Conservation (phyloP, 2,113 vertebrate genomes). For the Alaudala cheleensis region DNA sequence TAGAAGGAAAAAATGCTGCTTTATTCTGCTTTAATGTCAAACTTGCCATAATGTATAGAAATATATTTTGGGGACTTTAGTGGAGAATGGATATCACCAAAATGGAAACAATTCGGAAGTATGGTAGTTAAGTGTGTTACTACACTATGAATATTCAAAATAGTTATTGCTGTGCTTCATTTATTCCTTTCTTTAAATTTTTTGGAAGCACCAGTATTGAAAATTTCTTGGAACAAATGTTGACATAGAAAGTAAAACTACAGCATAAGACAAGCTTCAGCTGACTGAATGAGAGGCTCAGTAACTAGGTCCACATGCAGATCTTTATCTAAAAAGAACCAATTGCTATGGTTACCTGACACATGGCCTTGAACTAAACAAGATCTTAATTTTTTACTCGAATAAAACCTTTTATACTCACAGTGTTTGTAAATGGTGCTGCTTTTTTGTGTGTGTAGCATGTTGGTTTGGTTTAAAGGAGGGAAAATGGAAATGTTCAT, state of each 20-base stretch:
- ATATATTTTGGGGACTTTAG: background rate
- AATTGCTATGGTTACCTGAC: background rate
- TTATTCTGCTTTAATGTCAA: background rate
- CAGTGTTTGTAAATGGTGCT: background rate
- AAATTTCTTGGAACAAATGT: background rate
- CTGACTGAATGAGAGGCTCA: background rate
- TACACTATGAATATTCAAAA: background rate
- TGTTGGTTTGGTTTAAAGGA: background rate
- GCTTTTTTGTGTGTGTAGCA: background rate
- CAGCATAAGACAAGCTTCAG: background rate
- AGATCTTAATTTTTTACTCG: background rate
- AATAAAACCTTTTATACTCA: slow-evolving; percentile 28
- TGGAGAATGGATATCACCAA: background rate
- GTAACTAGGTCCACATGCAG: background rate
- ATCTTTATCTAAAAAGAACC: background rate
- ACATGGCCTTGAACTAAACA: background rate
- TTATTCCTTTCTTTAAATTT: background rate
- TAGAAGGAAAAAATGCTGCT: background rate
- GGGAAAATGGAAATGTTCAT: background rate
- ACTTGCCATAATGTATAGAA: background rate
- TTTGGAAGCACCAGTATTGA: background rate
- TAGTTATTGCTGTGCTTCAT: background rate
- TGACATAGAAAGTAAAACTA: background rate
- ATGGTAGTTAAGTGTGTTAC: background rate
- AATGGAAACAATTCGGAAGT: background rate